Conservation (phyloP, 30 jellyfish, hydroid and myxozoan species). For the Mastigias papua region DNA sequence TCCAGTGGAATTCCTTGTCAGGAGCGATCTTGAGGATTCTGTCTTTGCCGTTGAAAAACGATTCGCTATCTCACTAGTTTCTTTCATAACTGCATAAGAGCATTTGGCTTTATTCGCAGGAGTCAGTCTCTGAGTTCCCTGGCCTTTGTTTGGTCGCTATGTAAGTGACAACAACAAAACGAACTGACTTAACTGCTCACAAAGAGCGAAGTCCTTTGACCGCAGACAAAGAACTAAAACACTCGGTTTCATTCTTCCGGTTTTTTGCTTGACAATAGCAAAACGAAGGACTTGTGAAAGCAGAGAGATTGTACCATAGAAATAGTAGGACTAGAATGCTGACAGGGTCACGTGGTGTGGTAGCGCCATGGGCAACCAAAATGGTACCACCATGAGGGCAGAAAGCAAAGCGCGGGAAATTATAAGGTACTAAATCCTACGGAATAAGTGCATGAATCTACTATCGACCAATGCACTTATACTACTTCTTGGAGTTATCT, state of each 20-base stretch:
- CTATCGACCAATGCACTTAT: too few relatives aligned
- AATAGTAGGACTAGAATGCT: too few relatives aligned
- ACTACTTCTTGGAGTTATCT: too few relatives aligned
- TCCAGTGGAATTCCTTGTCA: conserved; percentile 33
- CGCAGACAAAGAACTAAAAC: conserved; percentile 31
- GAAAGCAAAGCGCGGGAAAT: too few relatives aligned
- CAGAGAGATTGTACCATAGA: too few relatives aligned
- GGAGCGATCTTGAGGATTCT: conserved; percentile 3
- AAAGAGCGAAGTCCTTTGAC: conserved; percentile 2
- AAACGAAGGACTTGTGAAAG: not conserved
- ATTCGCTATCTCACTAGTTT: not conserved
- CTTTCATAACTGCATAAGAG: conserved; percentile 30
- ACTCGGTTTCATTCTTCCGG: conserved; percentile 37
- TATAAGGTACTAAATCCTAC: too few relatives aligned
- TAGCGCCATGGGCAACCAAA: too few relatives aligned
- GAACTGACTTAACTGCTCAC: not conserved
- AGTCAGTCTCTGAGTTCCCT: not conserved
- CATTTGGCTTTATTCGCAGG: not conserved
- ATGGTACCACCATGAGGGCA: too few relatives aligned
- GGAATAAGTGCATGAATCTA: too few relatives aligned
- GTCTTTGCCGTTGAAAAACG: conserved; percentile 47
- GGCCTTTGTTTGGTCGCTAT: conserved; percentile 10
- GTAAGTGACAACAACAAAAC: not conserved
- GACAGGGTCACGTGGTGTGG: too few relatives aligned
- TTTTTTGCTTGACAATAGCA: not conserved